These are phyloP conservation scores for Ladona fulva DNA, from an alignment of 1,140 invertebrate species.

Conservation along the genomic window DNA sequence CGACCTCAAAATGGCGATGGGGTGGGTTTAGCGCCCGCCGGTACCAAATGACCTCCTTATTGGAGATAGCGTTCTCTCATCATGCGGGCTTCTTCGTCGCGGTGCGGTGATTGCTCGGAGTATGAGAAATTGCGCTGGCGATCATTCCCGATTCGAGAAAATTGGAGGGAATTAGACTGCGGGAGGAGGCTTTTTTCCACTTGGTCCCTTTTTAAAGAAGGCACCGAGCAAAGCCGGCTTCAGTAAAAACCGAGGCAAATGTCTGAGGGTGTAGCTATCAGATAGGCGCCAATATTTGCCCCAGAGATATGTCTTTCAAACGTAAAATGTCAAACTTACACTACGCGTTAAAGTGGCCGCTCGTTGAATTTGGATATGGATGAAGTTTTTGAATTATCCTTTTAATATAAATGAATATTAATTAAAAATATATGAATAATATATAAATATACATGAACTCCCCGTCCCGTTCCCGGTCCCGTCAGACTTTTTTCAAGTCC, in stretches of 20 bases:
- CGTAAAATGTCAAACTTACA: too few species aligned
- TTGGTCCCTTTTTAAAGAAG: background rate
- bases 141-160: background rate
- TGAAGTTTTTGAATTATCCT: too few species aligned
- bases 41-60: conserved; percentile 1
- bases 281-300: too few species aligned
- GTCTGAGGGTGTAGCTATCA: too few species aligned
- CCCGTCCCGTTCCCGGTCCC: too few species aligned
- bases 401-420: too few species aligned
- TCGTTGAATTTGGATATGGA: too few species aligned
- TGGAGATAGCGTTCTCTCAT: background rate
- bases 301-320: too few species aligned
- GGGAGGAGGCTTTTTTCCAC: background rate
- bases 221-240: background rate
- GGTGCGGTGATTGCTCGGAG: background rate
- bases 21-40: background rate
- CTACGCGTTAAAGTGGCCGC: too few species aligned
- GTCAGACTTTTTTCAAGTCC: too few species aligned
- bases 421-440: too few species aligned
- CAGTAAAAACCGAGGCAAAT: background rate
- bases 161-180: background rate
- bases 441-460: too few species aligned
- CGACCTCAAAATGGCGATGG: background rate
- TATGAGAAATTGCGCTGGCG: background rate
- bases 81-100: background rate